Conservation (phyloP, 2,113 vertebrate genomes). For the Thamnaconus septentrionalis region DNA sequence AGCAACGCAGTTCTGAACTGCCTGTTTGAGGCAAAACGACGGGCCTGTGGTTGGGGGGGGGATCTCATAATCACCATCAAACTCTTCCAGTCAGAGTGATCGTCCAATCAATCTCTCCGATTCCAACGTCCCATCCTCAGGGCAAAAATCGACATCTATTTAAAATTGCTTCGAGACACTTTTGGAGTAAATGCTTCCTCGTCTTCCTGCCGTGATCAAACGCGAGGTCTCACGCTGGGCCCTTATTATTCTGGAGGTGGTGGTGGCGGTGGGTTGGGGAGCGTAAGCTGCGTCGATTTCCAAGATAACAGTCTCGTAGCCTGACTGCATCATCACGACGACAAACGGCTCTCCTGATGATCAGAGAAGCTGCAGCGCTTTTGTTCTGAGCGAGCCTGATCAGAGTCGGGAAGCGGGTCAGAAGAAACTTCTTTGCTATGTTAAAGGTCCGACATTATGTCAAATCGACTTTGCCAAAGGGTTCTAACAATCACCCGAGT, state of each 20-base stretch:
- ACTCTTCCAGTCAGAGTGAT: constrained; percentile 24
- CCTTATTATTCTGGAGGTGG: neutral
- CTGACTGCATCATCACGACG: constrained; percentile 21
- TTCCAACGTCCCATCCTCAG: constrained; percentile 1
- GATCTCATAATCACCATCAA: constrained; percentile 31
- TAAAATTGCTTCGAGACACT: constrained; percentile 26
- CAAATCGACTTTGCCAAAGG: too few species aligned
- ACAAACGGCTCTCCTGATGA: constrained; percentile 37
- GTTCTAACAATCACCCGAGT: too few species aligned
- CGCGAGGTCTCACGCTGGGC: constrained; percentile 20
- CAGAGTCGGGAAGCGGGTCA: neutral
- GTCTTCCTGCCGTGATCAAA: constrained; percentile 29
- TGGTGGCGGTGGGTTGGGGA: too few species aligned
- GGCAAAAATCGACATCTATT: constrained; percentile 18
- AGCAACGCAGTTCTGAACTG: constrained; percentile 8
- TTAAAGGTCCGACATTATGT: too few species aligned
- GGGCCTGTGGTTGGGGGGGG: neutral
- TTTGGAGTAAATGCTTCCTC: constrained; percentile 12
- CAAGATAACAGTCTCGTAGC: constrained; percentile 20
- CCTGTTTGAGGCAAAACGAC: constrained; percentile 2
- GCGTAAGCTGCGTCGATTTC: constrained; percentile 17
- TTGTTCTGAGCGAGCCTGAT: constrained; percentile 25
- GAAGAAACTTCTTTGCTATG: too few species aligned
- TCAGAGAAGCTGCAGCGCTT: constrained; percentile 10
- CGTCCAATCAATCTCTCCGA: constrained; percentile 28